These are phyloP conservation scores for Phasia obesa DNA, from an alignment of 2,888 invertebrate genomes.

Conservation along the genomic window DNA sequence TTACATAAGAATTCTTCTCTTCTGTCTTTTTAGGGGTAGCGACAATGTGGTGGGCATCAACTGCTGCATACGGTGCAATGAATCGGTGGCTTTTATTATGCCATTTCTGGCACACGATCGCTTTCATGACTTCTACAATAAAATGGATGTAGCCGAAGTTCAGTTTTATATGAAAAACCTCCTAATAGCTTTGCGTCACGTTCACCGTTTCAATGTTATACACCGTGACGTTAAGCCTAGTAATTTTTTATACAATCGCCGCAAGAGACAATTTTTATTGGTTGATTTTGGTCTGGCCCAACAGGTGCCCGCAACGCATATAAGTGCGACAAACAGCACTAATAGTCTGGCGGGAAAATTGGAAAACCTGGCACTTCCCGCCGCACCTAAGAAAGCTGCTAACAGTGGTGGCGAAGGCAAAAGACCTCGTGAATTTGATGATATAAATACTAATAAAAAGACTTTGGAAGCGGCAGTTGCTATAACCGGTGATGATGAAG, in stretches of 20 bases:
- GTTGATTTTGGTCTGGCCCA: slow-evolving; percentile 96
- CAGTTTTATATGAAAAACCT: slow-evolving; percentile 91
- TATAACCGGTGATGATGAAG: slow-evolving; percentile 61
- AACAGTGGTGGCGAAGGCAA: slow-evolving; percentile 70
- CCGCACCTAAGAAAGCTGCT: slow-evolving; percentile 14
- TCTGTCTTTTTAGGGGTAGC: slow-evolving; percentile 84
- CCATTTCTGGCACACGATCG: slow-evolving; percentile 92
- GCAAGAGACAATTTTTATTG: slow-evolving; percentile 87
- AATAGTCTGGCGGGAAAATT: slow-evolving; percentile 24
- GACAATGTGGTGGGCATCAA: slow-evolving; percentile 92
- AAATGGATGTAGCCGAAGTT: slow-evolving; percentile 88
- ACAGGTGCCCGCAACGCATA: slow-evolving; percentile 78
- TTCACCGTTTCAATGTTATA: slow-evolving; percentile 92
- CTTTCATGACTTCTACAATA: slow-evolving; percentile 89
- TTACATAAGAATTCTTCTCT: slow-evolving; percentile 9
- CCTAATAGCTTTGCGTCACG: slow-evolving; percentile 89
- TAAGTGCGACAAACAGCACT: slow-evolving; percentile 22
- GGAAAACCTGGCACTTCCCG: slow-evolving; percentile 35
- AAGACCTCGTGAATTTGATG: slow-evolving; percentile 74
- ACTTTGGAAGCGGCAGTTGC: slow-evolving; percentile 36
- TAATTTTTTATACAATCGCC: slow-evolving; percentile 93
- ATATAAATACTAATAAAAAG: slow-evolving; percentile 26
- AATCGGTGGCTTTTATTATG: slow-evolving; percentile 94
- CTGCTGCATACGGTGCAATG: slow-evolving; percentile 89
- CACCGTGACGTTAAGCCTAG: slow-evolving; percentile 96